These are phyloP conservation scores for Platichthys flesus DNA, from an alignment of 2,113 vertebrate species.

Conservation along the genomic window DNA sequence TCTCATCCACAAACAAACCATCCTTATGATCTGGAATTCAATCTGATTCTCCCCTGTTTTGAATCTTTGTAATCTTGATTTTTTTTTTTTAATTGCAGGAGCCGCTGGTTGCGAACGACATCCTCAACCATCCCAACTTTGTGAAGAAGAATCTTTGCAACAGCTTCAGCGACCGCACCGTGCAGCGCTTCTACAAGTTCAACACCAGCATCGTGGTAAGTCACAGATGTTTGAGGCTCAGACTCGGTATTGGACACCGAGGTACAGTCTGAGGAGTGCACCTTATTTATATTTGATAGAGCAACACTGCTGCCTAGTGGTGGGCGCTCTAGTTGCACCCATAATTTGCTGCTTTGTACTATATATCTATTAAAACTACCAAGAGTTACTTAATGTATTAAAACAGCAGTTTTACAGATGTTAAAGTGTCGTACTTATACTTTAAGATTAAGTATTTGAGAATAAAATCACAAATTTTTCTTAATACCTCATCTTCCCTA, in stretches of 20 bases:
- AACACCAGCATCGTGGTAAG: slow-evolving; percentile 96
- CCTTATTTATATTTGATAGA: not conserved
- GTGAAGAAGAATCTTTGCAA: slow-evolving; percentile 99
- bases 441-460: too few relatives aligned
- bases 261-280: not conserved
- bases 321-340: not conserved
- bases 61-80: not conserved
- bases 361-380: too few relatives aligned
- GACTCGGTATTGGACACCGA: not conserved
- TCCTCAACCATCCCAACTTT: slow-evolving; percentile 98
- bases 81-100: slow-evolving; percentile 80
- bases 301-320: slow-evolving; percentile 60
- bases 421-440: too few relatives aligned
- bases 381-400: not conserved
- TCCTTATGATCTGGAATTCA: too few relatives aligned
- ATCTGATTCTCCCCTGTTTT: not conserved
- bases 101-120: slow-evolving; percentile 97
- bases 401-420: not conserved
- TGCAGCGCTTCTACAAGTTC: slow-evolving; percentile 98
- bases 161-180: slow-evolving; percentile 98
- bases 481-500: too few relatives aligned
- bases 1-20: too few relatives aligned
- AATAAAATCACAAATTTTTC: too few relatives aligned
- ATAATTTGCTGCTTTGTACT: not conserved
- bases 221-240: not conserved